Evolutionary conservation across 2,797 vertebrate genomes (phyloP), one percentile per base, ranked within the genome.

Genomic region (Bucorvus abyssinicus): DNA sequence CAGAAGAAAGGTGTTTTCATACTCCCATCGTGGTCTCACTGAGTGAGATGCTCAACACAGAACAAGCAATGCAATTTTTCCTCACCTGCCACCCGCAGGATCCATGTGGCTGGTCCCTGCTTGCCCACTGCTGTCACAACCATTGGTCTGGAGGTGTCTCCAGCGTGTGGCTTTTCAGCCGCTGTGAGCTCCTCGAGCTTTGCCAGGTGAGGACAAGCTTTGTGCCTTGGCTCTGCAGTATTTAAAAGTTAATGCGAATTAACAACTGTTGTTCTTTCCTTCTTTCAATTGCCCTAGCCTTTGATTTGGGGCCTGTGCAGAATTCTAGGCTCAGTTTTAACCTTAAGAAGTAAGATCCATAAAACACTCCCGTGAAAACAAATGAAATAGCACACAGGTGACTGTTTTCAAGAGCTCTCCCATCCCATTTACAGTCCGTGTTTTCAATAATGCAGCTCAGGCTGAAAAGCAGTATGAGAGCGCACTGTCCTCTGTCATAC

Each of bases 1-100:
- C 88, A 90, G 86, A 89, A 57, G 4, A 49, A 86, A 94, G 67
- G 40, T 49, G 67, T 22, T 74, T 87, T 84, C 70, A 16, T 81
- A 49, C 34, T 74, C 76, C 29, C 42, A 15, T 15, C 4, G 0
- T 63, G 80, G 83, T 80, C 64, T 91, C 56, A n/a, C 49, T 2
- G 0, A 68, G 30, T 0, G 18, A 88, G 90, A 78, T 0, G 50
- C 80, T 78, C 56, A 83, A 86, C 12, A 14, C 6, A 14, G 45
- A 74, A n/a, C 4, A 7, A 68, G n/a, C 16, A 22, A 12, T 2
- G 29, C 27, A 12, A 14, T 63, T 61, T 57, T 61, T 57, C 74
- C 84, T 82, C 86, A 47, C 38, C 30, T 36, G 7, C 78, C 60
- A 52, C n/a, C 21, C 5, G 5, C 17, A 32, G 67, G 57, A 61